Base-by-base conservation (phyloP, 2,888 invertebrate species). In the Eupsilia transversa region DNA sequence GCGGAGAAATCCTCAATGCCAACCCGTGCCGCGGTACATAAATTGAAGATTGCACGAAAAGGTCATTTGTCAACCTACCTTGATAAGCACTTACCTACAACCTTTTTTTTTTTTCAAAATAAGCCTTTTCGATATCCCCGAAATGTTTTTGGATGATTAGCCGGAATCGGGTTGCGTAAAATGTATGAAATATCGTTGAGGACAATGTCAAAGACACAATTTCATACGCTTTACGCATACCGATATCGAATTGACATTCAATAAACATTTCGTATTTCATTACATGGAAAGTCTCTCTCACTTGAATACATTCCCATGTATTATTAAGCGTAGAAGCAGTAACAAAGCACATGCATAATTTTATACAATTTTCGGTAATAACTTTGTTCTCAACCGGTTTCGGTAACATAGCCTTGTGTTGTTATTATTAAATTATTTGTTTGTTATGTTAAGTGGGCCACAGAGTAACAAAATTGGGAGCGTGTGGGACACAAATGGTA, bases 381-480 rank as follows among this genome's bases (percentile, higher is more conserved):
- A 61, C 14, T 72, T 33, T 41, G 27, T 56, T 33, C 23, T 41
- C 0, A 33, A 49, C 33, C 14, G 20, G 38, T 66, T 61, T 46
- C 33, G 20, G 67, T 70, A 33, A 71, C 20, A 14, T 30, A 43
- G n/a, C 57, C 52, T 52, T n/a, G 33, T 43, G 46, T 46, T 57
- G 59, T 70, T 65, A 38, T 61, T n/a, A 59, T 54, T 9, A 56
- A 52, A 72, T 57, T 64, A 72, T 72, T 72, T 73, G 64, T 71
- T 54, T 49, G 70, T 66, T 63, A 54, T n/a, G 14, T 57, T 23
- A 75, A 72, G 60, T 73, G 46, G 72, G 72, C 59, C 80, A 72
- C 54, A 27, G 63, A 59, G 57, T 59, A 46, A 68, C 57, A 20
- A 46, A 52, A 70, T 65, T 84, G 57, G 52, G 33, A 30, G 6